Conservation (phyloP, 2,113 vertebrate species). For the Pitta sordida region DNA sequence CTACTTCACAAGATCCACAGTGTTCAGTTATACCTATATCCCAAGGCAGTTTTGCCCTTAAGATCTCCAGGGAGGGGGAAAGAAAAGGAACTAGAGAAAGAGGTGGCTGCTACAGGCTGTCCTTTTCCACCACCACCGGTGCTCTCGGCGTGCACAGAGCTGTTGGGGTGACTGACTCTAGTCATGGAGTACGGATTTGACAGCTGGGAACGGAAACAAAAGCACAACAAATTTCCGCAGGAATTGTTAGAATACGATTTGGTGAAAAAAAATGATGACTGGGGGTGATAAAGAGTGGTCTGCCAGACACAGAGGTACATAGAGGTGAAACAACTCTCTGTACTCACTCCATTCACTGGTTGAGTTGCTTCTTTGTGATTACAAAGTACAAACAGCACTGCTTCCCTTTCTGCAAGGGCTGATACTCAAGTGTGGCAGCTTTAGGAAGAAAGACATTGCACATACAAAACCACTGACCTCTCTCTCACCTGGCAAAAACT, state of each 20-base stretch:
- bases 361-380: too few species aligned
- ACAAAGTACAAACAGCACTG: too few species aligned
- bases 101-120: not conserved
- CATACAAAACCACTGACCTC: too few species aligned
- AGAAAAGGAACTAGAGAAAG: not conserved
- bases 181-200: not conserved
- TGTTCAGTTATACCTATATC: too few species aligned
- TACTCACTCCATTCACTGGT: too few species aligned
- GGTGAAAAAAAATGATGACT: not conserved
- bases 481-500: too few species aligned
- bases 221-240: not conserved
- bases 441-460: too few species aligned
- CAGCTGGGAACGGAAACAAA: not conserved
- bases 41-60: not conserved
- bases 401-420: too few species aligned
- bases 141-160: not conserved
- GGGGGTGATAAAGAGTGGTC: not conserved
- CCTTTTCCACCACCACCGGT: not conserved
- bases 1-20: not conserved
- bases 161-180: not conserved
- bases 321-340: not conserved
- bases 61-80: not conserved
- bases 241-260: not conserved
- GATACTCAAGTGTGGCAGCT: too few species aligned
- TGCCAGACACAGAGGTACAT: accelerated